Percentiles rank a stretch among this genome's conserved stretches.
Conservation (phyloP, 2,113 vertebrate species). For the Indicator indicator region DNA sequence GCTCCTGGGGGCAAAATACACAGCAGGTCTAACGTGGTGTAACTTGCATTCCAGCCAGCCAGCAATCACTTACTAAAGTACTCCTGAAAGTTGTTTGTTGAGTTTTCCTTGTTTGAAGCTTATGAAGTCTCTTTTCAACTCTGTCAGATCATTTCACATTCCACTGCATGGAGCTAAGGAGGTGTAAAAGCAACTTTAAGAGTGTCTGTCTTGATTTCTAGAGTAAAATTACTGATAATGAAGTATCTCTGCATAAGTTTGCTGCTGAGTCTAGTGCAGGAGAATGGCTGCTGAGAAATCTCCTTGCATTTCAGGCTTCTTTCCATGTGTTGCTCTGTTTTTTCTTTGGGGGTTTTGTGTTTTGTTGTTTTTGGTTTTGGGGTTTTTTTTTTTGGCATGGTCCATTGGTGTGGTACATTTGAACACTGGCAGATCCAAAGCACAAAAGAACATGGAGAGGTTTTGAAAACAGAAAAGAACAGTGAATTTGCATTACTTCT, state of each 20-base stretch:
- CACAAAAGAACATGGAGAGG: neutral
- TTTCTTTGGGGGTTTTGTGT: neutral
- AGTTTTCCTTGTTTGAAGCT: conserved; percentile 47
- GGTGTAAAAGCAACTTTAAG: neutral
- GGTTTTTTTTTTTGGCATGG: neutral
- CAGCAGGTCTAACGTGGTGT: neutral
- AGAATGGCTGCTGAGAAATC: neutral
- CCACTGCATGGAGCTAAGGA: neutral
- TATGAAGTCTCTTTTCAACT: conserved; percentile 7
- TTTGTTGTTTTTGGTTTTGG: neutral
- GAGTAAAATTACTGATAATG: neutral
- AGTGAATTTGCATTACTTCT: neutral
- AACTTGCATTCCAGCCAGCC: conserved; percentile 23
- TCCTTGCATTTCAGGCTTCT: neutral
- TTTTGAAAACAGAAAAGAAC: neutral
- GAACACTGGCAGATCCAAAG: neutral
- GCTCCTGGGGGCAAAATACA: conserved; percentile 26
- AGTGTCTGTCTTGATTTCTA: neutral
- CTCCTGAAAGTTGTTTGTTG: conserved; percentile 33
- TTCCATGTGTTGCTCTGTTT: neutral
- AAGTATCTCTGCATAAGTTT: neutral
- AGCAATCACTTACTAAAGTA: conserved; percentile 31
- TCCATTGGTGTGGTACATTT: neutral
- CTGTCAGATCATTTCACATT: neutral
- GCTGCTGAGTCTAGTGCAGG: neutral